Evolutionary conservation across 2,113 vertebrate species (phyloP).

Genomic region (Tonatia bakeri): DNA sequence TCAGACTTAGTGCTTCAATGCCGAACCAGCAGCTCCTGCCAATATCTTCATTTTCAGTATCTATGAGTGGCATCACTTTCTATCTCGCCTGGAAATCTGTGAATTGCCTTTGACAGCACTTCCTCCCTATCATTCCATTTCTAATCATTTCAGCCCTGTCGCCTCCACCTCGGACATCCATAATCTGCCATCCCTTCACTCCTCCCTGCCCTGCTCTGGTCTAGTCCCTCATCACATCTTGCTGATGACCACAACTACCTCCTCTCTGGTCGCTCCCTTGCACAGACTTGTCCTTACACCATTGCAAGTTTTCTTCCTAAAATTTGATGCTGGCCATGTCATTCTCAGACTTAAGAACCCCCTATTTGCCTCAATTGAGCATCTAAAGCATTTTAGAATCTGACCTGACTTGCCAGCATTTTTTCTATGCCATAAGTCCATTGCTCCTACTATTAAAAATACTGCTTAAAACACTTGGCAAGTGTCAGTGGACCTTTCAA

Average conservation of each 20-base stretch:
- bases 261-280: not conserved
- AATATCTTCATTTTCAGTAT: not conserved
- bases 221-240: not conserved
- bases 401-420: not conserved
- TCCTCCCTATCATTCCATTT: not conserved
- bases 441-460: not conserved
- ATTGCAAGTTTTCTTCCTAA: not conserved
- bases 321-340: not conserved
- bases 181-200: not conserved
- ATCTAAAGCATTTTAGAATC: not conserved
- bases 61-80: not conserved
- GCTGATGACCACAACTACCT: not conserved
- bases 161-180: not conserved
- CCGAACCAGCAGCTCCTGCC: not conserved
- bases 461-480: not conserved
- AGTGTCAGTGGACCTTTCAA: not conserved
- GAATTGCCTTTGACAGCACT: not conserved
- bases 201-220: not conserved
- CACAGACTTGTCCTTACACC: not conserved
- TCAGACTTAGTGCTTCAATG: not conserved
- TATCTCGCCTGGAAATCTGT: slow-evolving; percentile 9
- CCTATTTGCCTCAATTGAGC: not conserved
- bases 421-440: not conserved
- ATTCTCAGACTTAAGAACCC: not conserved
- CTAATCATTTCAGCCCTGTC: not conserved